Evolutionary conservation across 37 sponge, comb jelly and placozoan species (phyloP).

Genomic region (Haliclona indistincta): DNA sequence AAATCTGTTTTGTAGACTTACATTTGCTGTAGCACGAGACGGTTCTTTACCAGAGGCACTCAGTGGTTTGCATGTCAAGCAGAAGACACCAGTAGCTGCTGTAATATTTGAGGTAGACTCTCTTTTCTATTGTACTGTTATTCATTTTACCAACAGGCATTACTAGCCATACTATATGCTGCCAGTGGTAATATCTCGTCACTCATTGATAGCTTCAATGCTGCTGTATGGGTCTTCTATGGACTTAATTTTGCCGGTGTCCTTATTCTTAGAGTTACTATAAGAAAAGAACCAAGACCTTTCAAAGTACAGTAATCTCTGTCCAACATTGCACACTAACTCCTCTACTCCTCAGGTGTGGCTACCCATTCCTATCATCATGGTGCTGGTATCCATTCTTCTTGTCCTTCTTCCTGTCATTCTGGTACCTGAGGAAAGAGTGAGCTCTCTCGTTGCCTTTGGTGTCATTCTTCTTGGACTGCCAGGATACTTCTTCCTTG

Average conservation of each 20-base stretch:
- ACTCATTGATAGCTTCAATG: slow-evolving; percentile 57
- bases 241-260: slow-evolving; percentile 36
- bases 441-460: slow-evolving; percentile 41
- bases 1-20: slow-evolving; percentile 19
- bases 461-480: slow-evolving; percentile 39
- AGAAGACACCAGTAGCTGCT: slow-evolving; percentile 38
- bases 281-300: slow-evolving; percentile 33
- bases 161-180: no score
- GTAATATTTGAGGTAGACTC: not conserved
- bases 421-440: slow-evolving; percentile 7
- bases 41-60: slow-evolving; percentile 41
- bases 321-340: no score
- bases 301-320: no score
- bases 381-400: slow-evolving; percentile 36
- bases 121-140: no score
- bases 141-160: no score
- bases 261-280: slow-evolving; percentile 70
- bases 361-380: slow-evolving; percentile 48
- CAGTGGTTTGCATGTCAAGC: slow-evolving; percentile 51
- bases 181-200: slow-evolving; percentile 40
- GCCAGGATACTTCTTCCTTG: slow-evolving; percentile 72
- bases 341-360: no score
- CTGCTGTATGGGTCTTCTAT: slow-evolving; percentile 58
- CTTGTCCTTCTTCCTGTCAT: slow-evolving; percentile 55
- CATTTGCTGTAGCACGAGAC: slow-evolving; percentile 56